Evolutionary conservation across 2,113 vertebrate genomes (phyloP), one percentile per base, ranked within the genome.

Genomic region (Suricata suricatta): DNA sequence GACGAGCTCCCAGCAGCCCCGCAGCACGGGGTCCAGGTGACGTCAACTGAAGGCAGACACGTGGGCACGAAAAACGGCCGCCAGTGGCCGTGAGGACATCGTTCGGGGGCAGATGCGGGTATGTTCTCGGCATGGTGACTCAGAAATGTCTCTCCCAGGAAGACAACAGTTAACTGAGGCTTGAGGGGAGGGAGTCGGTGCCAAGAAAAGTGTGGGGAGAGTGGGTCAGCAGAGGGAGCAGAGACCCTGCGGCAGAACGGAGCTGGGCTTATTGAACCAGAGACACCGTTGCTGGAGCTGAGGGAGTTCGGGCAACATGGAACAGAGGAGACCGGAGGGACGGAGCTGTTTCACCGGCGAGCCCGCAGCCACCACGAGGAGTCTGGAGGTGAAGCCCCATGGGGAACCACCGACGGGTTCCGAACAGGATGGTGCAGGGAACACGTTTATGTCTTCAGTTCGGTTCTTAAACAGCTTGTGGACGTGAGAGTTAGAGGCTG

Each of bases 31-130:
- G 5, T 41, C 25, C 41, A 54, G 47, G 85, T 21, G 3, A 21
- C 9, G 14, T 7, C 11, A 0, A 16, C 57, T 68, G 21, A 68
- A 66, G n/a, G 74, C 21, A 31, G 77, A 50, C n/a, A 57, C 21
- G 9, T 25, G 2, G 10, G 31, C 44, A 0, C 8, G 10, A 4
- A n/a, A 47, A 17, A 41, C 0, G 0, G 12, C 5, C 29, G n/a
- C 54, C 35, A 12, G n/a, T 29, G 72, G 3, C 33, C 44, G 1
- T 15, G 13, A 38, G 23, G 0, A 8, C 25, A 3, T 8, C 50
- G 63, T 27, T 29, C 9, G 4, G 38, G 21, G 23, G 31, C 27
- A 64, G 27, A n/a, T 3, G 31, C 6, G 13, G 9, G 23, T 29
- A 15, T 13, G 2, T n/a, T 68, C 68, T 76, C 19, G 12, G 57